These are phyloP conservation scores for Cantharis rufa DNA, from an alignment of 2,888 invertebrate genomes.

Conservation along the genomic window DNA sequence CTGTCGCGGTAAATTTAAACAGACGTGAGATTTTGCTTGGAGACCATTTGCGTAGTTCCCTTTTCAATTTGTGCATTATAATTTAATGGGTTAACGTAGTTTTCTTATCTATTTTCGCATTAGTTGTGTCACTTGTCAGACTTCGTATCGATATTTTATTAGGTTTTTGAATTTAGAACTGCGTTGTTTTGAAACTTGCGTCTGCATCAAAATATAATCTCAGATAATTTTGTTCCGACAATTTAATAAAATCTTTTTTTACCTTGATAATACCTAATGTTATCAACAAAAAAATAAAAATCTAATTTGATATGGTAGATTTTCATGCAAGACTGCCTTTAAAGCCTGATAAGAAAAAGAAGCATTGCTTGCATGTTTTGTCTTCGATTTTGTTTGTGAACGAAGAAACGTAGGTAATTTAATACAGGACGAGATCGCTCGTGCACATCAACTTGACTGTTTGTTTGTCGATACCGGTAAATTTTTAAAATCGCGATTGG, in stretches of 20 bases:
- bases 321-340: no score
- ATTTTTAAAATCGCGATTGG: no score
- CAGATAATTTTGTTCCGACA: neutral
- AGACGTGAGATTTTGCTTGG: neutral
- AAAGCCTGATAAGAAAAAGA: no score
- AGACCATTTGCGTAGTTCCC: neutral
- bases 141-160: neutral
- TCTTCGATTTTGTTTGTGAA: neutral
- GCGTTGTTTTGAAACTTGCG: neutral
- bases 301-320: neutral
- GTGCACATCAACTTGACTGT: neutral
- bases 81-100: neutral
- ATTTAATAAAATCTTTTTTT: neutral
- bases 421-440: neutral
- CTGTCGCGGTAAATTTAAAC: neutral
- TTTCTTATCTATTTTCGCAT: neutral
- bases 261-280: neutral
- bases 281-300: neutral
- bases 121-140: neutral
- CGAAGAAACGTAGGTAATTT: neutral
- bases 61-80: neutral
- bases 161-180: neutral
- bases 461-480: neutral
- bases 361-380: no score
- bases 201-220: neutral